Conservation (phyloP, 2,113 vertebrate species). For the Rhagologus leucostigma region DNA sequence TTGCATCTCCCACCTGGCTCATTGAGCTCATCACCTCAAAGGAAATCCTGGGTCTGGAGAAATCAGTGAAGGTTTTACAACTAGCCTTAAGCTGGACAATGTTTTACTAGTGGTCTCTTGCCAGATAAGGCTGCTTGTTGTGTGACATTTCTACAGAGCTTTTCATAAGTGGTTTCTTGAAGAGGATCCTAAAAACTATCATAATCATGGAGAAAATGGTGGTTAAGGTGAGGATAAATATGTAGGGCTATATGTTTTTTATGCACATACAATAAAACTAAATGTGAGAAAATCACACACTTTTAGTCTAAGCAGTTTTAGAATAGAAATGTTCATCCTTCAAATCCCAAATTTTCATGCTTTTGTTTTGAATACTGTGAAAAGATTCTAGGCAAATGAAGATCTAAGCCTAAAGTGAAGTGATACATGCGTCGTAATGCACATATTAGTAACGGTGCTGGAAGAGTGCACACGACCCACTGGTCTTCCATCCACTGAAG, state of each 20-base stretch:
- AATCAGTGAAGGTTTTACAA: not conserved
- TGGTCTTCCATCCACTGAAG: not conserved
- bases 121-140: not conserved
- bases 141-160: not conserved
- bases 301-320: not conserved
- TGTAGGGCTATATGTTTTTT: not conserved
- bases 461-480: not conserved
- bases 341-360: not conserved
- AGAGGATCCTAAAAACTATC: not conserved
- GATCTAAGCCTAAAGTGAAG: not conserved
- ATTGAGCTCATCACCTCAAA: not conserved
- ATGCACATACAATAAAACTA: not conserved
- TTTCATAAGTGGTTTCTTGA: not conserved
- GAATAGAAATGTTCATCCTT: not conserved
- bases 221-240: not conserved
- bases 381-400: not conserved
- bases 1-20: not conserved
- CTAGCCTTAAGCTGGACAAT: not conserved
- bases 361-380: not conserved
- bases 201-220: not conserved
- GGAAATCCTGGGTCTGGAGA: not conserved
- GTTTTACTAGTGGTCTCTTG: not conserved
- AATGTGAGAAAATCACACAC: not conserved
- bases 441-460: not conserved
- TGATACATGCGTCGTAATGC: not conserved